Base-by-base conservation (phyloP, 2,797 vertebrate species). In the Cyclura pinguis region DNA sequence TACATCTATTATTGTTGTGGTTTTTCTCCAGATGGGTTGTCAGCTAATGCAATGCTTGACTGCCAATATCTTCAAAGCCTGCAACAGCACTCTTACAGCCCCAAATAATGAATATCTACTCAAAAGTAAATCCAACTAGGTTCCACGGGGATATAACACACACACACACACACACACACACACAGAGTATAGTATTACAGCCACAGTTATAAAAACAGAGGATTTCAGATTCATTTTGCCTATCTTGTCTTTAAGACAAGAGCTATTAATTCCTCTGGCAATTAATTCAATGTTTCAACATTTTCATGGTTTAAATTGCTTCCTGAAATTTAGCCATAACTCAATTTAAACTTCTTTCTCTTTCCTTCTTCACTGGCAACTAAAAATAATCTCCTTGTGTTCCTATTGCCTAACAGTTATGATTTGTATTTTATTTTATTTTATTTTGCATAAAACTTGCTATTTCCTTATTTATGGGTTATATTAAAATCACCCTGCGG, bases 251-350 rank as follows among this genome's bases (percentile, higher is more conserved):
- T 29, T 24, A 78, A 35, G 50, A 81, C 29, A 55, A 87, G 76
- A 91, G 88, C 84, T 77, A 42, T 20, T 50, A 64, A 18, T 42
- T 16, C 84, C 84, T 76, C 24, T 29, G 85, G 14, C 86, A 24
- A 1, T 13, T 90, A 38, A 67, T 88, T 88, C 84, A 87, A 13
- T 80, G 62, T 74, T 1, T 7, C 35, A 29, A 76, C 42, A 80
- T 27, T 22, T 5, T 83, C 57, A 22, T 20, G 89, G 32, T 3
- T 13, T 83, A 82, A 20, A 93, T 89, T 1, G 59, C 59, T 82
- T 92, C 62, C 0, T 90, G 29, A 12, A 93, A 18, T 67, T 88
- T 6, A 91, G 8, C 29, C 1, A 93, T 89, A 91, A 90, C 55
- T 90, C 84, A 90, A 18, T 86, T 80, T 81, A 86, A 86, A 47